Conservation (phyloP, 2,113 vertebrate genomes). For the Hippocampus abdominalis region DNA sequence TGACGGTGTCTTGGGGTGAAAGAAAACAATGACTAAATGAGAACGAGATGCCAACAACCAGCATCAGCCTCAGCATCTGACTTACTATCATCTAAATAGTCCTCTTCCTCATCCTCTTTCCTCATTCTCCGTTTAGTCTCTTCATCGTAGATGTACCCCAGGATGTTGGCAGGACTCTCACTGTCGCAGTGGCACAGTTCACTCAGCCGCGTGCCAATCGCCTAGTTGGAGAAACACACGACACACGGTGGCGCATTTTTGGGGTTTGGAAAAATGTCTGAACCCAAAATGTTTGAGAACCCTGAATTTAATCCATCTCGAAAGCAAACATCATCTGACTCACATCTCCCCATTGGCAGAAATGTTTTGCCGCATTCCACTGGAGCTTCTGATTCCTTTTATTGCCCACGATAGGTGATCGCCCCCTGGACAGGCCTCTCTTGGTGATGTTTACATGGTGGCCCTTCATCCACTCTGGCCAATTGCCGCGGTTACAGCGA, state of each 20-base stretch:
- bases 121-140: conserved; percentile 91
- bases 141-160: conserved; percentile 95
- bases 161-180: conserved; percentile 93
- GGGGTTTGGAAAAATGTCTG: neutral
- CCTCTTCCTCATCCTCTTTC: conserved; percentile 97
- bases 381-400: conserved; percentile 97
- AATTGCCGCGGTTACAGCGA: conserved; percentile 96
- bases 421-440: conserved; percentile 89
- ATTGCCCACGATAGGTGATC: conserved; percentile 92
- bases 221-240: conserved; percentile 66
- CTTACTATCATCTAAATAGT: conserved; percentile 99
- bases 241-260: neutral
- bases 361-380: conserved; percentile 97
- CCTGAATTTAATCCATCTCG: no score
- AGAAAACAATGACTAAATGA: neutral
- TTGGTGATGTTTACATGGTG: conserved; percentile 97
- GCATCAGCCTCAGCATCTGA: neutral
- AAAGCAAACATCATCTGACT: conserved; percentile 50
- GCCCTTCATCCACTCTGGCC: conserved; percentile 99
- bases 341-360: conserved; percentile 98
- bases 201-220: conserved; percentile 88
- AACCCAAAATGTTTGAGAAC: neutral
- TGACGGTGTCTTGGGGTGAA: conserved; percentile 84
- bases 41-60: neutral
- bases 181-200: conserved; percentile 94